Evolutionary conservation across 2,797 vertebrate species (phyloP), one percentile per base, ranked within the genome.

Genomic region (Protonibea diacanthus): DNA sequence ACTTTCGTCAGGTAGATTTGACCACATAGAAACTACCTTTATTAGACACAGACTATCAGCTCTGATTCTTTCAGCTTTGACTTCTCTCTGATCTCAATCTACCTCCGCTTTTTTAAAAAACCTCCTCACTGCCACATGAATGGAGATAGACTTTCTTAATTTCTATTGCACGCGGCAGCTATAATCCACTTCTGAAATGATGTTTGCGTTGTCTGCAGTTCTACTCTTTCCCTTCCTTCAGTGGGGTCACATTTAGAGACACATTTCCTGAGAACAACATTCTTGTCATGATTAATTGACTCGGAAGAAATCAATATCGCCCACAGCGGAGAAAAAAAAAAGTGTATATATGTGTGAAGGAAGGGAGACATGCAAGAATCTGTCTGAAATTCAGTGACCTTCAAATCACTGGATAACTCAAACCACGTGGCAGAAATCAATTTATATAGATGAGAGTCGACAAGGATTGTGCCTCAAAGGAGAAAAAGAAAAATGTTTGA

Each of bases 211-310:
- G 78, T 82, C 55, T 49, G 42, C 33, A 58, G 29, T 60, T 49
- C 45, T 67, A 3, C 42, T 69, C 12, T 52, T 42, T 21, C 3
- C 27, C 18, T 73, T 63, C 63, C 61, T 63, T 65, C 60, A 47
- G 62, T 52, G 48, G 81, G 72, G 82, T 84, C 74, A 68, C 79
- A 86, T 81, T 80, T 59, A 65, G 27, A 86, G 71, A 65, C 15
- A 3, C 55, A 68, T 82, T 88, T 86, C 33, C 81, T 23, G 48
- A 77, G 67, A 56, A 74, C 40, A 79, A 83, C 71, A 77, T 77
- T 80, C 60, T 79, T 90, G 78, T 83, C 80, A 75, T 91, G 90
- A 93, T 90, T 91, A 93, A 94, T 90, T 90, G 86, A 88, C 84
- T 85, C 51, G 57, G 56, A 76, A 77, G 53, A 76, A 91, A 90